A percentile compares a stretch with the other conserved stretches of the same genome.
Conservation (phyloP, 2,888 invertebrate genomes). For the Ceramica pisi region DNA sequence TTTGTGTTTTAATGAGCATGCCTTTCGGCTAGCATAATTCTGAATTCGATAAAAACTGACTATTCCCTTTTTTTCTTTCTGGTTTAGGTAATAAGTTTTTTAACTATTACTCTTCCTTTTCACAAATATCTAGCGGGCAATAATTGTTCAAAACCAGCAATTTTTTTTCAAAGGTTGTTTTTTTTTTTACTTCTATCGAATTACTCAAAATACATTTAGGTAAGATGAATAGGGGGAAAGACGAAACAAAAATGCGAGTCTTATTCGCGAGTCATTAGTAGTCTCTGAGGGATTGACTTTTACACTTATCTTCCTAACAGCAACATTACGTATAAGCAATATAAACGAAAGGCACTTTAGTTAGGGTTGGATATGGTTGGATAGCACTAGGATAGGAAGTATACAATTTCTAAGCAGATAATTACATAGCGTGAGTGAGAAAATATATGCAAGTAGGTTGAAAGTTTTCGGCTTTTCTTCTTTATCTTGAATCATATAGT, state of each 20-base stretch:
- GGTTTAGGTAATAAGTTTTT: not conserved
- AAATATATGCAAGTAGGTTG: not conserved
- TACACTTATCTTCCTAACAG: not conserved
- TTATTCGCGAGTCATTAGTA: conserved; percentile 2
- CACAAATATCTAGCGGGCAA: not conserved
- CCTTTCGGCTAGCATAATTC: not conserved
- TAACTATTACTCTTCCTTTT: conserved; percentile 1
- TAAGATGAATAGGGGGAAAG: not conserved
- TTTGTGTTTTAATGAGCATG: conserved; percentile 3
- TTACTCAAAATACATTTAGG: no score
- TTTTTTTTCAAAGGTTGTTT: no score
- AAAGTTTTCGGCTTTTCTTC: not conserved
- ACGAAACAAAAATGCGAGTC: not conserved
- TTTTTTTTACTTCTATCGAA: no score
- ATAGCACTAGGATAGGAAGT: not conserved
- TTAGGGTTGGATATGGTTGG: not conserved
- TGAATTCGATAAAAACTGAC: not conserved
- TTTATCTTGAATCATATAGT: not conserved
- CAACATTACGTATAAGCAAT: not conserved
- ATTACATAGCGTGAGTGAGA: not conserved
- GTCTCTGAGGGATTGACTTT: conserved; percentile 11
- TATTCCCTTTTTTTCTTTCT: not conserved
- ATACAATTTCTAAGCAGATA: conserved; percentile 1
- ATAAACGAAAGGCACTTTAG: not conserved
- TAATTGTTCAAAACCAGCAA: not conserved